Base-by-base conservation (phyloP, 2,888 invertebrate genomes). In the Drosophila percnosoma region DNA sequence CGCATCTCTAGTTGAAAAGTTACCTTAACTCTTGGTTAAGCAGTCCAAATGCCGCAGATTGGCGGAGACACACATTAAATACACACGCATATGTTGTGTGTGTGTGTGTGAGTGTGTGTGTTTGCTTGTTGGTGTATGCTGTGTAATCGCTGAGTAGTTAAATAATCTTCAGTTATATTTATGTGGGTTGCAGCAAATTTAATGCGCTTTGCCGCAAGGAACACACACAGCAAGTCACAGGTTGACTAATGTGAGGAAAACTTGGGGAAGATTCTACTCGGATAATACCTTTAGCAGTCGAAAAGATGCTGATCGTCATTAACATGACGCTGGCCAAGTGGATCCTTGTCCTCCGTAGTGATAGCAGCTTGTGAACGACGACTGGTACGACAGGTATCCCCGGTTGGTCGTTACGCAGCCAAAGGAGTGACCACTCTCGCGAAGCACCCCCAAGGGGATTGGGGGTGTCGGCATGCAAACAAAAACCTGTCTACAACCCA, bases 111-210 rank as follows among this genome's bases (percentile, higher is more conserved):
- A 5, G 15, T 36, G 36, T 36, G 36, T 45, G 13, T 13, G 13
- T 45, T 7, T 21, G 21, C 21, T 13, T 42, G 42, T 7, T 4
- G 4, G 40, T n/a, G n/a, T n/a, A 11, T 40, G 2, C 21, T 42
- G 42, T 42, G 21, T 42, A 42, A 42, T 42, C 24, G 45, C 45
- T 45, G 78, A 71, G 83, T 83, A 86, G 73, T 82, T 79, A 80
- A 82, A 84, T 80, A 62, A 73, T 68, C 67, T 69, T 70, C 61
- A 75, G 57, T 65, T 79, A 69, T 68, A 74, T 68, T 62, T 73
- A 76, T 79, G 72, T 75, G 68, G 72, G 73, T 73, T 69, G 68
- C 68, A 65, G 73, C 62, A 63, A 69, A 59, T 65, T 75, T 80
- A 87, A 84, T 87, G 84, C 80, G 68, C 73, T 72, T 24, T 24